These are phyloP conservation scores for Amitus sp. DNA, from an alignment of 2,888 invertebrate species.

Conservation along the genomic window DNA sequence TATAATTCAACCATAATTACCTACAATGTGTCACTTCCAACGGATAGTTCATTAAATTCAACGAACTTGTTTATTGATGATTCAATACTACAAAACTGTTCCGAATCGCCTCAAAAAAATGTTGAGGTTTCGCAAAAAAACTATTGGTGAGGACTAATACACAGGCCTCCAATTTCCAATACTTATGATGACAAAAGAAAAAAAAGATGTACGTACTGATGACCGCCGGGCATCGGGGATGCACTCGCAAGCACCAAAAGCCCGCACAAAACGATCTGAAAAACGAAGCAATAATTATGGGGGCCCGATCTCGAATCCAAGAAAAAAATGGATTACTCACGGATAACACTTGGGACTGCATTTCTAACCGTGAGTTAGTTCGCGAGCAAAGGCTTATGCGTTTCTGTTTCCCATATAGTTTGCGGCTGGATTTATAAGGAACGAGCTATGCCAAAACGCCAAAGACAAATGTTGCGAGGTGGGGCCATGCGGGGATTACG, in stretches of 20 bases:
- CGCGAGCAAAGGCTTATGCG: conserved; percentile 53
- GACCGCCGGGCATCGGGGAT: conserved; percentile 54
- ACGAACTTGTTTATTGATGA: too few species aligned
- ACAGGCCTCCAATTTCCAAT: too few species aligned
- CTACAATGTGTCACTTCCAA: too few species aligned
- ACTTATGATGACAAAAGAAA: not conserved
- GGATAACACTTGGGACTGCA: conserved; percentile 54
- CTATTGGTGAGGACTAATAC: not conserved
- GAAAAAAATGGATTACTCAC: conserved; percentile 51
- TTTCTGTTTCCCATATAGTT: conserved; percentile 54
- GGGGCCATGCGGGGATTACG: conserved; percentile 50
- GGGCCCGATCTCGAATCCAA: conserved; percentile 7
- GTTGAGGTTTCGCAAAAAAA: too few species aligned
- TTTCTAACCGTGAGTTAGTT: conserved; percentile 41
- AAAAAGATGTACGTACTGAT: conserved; percentile 19
- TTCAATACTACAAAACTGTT: too few species aligned
- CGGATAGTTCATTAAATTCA: too few species aligned
- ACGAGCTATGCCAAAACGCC: conserved; percentile 57
- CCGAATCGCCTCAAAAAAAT: too few species aligned
- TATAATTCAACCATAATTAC: too few species aligned
- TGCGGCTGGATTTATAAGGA: conserved; percentile 63
- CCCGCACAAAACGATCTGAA: conserved; percentile 58
- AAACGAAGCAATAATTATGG: conserved; percentile 24
- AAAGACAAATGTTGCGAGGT: conserved; percentile 45
- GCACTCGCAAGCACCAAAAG: conserved; percentile 52